phyloP scores from a whole-genome alignment of 2,888 invertebrate species.

The Spicauda simplicius region DNA sequence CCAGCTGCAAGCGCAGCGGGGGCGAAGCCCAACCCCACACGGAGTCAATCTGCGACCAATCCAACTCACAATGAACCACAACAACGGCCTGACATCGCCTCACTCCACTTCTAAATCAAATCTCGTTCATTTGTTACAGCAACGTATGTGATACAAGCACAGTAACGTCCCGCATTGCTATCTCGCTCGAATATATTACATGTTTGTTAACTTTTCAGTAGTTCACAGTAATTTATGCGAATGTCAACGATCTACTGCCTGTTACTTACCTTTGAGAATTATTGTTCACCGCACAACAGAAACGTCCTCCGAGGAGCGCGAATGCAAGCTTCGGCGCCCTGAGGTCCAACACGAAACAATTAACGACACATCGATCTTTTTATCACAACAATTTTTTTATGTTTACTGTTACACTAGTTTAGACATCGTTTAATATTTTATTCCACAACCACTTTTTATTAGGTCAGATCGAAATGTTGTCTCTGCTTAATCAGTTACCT shows the following conservation, averaged over 20 bases:
- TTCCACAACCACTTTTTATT: conserved; percentile 57
- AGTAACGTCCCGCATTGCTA: conserved; percentile 18
- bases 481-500: conserved; percentile 26
- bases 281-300: conserved; percentile 61
- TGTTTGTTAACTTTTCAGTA: conserved; percentile 22
- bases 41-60: conserved; percentile 92
- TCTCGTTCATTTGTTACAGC: conserved; percentile 19
- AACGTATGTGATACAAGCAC: conserved; percentile 8
- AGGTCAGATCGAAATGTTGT: conserved; percentile 54
- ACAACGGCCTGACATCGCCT: conserved; percentile 17
- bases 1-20: conserved; percentile 92
- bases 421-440: conserved; percentile 64
- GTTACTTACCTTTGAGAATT: conserved; percentile 78
- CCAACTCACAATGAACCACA: conserved; percentile 45
- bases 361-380: conserved; percentile 72
- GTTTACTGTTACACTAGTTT: conserved; percentile 71
- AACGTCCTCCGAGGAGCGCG: conserved; percentile 61
- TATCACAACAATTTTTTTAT: conserved; percentile 69
- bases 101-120: conserved; percentile 7
- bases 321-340: conserved; percentile 58
- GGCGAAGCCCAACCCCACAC: conserved; percentile 98
- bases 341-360: conserved; percentile 56
- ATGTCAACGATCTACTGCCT: conserved; percentile 59
- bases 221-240: conserved; percentile 65
- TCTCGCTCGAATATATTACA: conserved; percentile 22